Evolutionary conservation across 2,888 invertebrate species (phyloP), one percentile per base, ranked within the genome.

Genomic region (Galeopsomyia nigrocyanea): DNA sequence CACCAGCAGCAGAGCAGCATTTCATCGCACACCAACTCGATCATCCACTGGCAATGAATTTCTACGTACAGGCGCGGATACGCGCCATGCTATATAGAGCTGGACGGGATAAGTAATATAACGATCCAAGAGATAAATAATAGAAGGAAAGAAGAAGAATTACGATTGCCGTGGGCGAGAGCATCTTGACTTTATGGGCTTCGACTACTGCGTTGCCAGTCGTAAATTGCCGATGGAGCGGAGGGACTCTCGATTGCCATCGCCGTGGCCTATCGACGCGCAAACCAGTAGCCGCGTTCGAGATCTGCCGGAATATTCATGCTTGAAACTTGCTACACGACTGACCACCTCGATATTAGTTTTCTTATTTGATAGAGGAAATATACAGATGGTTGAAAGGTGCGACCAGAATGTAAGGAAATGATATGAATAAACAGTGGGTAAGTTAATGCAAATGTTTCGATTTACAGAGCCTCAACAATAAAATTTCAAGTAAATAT

Each of bases 121-220:
- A 74, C 70, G 67, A 67, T 39, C 39, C 7, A 39, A 62, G 51
- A 51, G 55, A 74, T 74, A 70, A 70, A 74, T 74, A 74, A 74
- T 74, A 70, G 70, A 74, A 71, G 62, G 66, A 74, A 71, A 66
- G 50, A 62, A 67, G 67, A 74, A 67, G 67, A 74, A 62, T 70
- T 67, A 58, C 58, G 56, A 65, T 31, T 55, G 9, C 31, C 21
- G 16, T 53, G 39, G 17, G 50, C 26, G 26, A 26, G 31, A 31
- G 7, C 60, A 10, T 19, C n/a, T 39, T 10, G 53, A 31, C 58
- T 19, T n/a, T 17, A 51, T 39, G 16, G 53, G 47, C 58, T 19
- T n/a, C 22, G 56, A 47, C 46, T 31, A 13, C 65, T 19, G 57
- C 17, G 49, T 21, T 53, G 19, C 17, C 19, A 10, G 61, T 65